Base-by-base conservation (phyloP, 2,113 vertebrate species). In the Alaudala cheleensis region DNA sequence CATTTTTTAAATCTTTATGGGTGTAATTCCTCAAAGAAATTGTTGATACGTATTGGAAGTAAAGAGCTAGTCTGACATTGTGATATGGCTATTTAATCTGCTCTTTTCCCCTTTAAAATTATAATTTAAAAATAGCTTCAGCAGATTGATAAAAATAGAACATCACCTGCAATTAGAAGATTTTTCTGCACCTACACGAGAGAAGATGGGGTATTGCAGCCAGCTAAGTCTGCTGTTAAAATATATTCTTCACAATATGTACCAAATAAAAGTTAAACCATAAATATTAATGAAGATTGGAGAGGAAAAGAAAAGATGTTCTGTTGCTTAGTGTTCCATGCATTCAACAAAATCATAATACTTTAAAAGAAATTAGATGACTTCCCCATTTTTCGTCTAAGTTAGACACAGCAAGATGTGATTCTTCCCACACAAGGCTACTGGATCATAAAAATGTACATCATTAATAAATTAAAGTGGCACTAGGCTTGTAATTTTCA, bases 391-490 rank as follows among this genome's bases (percentile, higher is more conserved):
- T 95, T 93, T 91, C 26, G 33, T 93, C 73, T 84, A 95, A 81
- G 91, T 93, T 87, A 97, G 86, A 81, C 53, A 62, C 57, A 91
- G 88, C 45, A 90, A 95, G 85, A 96, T 91, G 71, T 83, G 69
- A 92, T 66, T 93, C 92, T 97, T 97, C 86, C 89, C 80, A 92
- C 91, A 93, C 80, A 95, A 88, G 91, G 84, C 82, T 95, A 94
- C 57, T 82, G 76, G 58, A 93, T 97, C 66, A 95, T 93, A 90
- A 96, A 96, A 96, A 95, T 74, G 91, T 96, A 91, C 61, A 81
- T 85, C 73, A 80, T 93, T 97, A 96, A 93, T 67, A 79, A 96
- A 96, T 71, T 96, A 94, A 97, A 97, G 73, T 88, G 81, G 78
- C 71, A 91, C 40, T 69, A 57, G 34, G 71, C 72, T 92, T 92